Evolutionary conservation across 2,888 invertebrate species (phyloP).

Genomic region (Scelioninae gen. 1): DNA sequence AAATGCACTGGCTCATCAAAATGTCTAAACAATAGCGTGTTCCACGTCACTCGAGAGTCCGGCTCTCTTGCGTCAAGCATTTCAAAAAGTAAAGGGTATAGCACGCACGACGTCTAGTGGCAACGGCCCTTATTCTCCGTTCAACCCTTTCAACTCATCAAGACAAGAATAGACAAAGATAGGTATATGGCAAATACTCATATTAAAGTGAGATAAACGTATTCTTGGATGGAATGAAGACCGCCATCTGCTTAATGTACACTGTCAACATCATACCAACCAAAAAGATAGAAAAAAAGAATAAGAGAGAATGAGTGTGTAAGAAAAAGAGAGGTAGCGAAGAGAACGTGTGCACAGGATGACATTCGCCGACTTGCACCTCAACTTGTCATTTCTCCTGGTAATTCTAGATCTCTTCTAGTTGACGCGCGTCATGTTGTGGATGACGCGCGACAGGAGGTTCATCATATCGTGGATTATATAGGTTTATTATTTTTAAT

Average conservation of each 20-base stretch:
- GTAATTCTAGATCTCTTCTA: too few species aligned
- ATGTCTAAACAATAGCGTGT: slow-evolving; percentile 80
- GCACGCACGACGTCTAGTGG: slow-evolving; percentile 46
- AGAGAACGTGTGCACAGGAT: slow-evolving; percentile 30
- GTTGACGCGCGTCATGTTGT: slow-evolving; percentile 29
- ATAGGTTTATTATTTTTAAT: slow-evolving; percentile 52
- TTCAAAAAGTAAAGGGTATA: slow-evolving; percentile 52
- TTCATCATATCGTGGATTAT: slow-evolving; percentile 37
- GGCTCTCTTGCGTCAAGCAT: slow-evolving; percentile 38
- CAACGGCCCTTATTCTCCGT: slow-evolving; percentile 13
- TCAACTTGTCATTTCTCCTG: neutral
- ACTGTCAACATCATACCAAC: slow-evolving; percentile 38
- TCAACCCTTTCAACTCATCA: slow-evolving; percentile 20
- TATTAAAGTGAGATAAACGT: neutral
- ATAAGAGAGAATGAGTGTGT: too few species aligned
- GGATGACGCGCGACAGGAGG: slow-evolving; percentile 11
- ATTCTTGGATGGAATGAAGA: slow-evolving; percentile 14
- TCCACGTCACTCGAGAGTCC: slow-evolving; percentile 49
- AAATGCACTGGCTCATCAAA: slow-evolving; percentile 81
- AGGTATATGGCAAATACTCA: neutral
- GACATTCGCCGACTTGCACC: slow-evolving; percentile 1
- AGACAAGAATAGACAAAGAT: slow-evolving; percentile 13
- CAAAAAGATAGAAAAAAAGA: slow-evolving; percentile 16
- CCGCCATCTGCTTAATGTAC: slow-evolving; percentile 53
- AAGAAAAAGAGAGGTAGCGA: too few species aligned